A percentile compares a stretch with the other conserved stretches of the same genome.
Conservation (phyloP, 1,140 invertebrate species). For the Physella acuta region DNA sequence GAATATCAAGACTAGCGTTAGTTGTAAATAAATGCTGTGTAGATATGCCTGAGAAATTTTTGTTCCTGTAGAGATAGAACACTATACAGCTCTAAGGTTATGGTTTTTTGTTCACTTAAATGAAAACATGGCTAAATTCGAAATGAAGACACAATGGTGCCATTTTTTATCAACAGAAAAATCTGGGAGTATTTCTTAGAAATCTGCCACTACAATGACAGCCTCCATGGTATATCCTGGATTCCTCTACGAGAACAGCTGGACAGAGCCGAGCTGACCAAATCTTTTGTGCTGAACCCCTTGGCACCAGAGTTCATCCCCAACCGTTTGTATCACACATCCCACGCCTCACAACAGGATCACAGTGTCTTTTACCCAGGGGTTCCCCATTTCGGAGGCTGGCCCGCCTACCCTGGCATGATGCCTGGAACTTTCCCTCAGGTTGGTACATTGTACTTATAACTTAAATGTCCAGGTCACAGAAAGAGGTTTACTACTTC, state of each 20-base stretch:
- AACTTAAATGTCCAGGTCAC: too few relatives aligned
- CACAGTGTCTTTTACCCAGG: slow-evolving; percentile 9
- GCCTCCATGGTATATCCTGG: slow-evolving; percentile 76
- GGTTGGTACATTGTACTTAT: too few relatives aligned
- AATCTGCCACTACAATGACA: slow-evolving; percentile 74
- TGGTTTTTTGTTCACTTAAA: too few relatives aligned
- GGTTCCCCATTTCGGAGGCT: slow-evolving; percentile 6
- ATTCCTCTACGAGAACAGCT: slow-evolving; percentile 70
- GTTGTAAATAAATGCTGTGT: too few relatives aligned
- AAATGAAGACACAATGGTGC: too few relatives aligned
- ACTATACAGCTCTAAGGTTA: too few relatives aligned
- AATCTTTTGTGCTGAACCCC: slow-evolving; percentile 78
- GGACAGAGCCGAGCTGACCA: slow-evolving; percentile 74
- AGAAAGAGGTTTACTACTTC: too few relatives aligned
- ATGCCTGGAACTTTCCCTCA: slow-evolving; percentile 13
- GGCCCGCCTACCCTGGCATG: slow-evolving; percentile 2
- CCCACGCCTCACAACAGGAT: slow-evolving; percentile 22
- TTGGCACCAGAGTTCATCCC: slow-evolving; percentile 81
- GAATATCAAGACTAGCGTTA: too few relatives aligned
- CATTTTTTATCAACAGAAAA: slow-evolving; percentile 61
- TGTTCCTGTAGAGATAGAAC: too few relatives aligned
- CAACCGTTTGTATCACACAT: slow-evolving; percentile 42
- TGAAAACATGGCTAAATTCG: too few relatives aligned
- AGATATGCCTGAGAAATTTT: too few relatives aligned
- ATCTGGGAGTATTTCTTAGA: slow-evolving; percentile 82